Evolutionary conservation across 1,140 invertebrate species (phyloP).

Genomic region (Bombus sibiricus): DNA sequence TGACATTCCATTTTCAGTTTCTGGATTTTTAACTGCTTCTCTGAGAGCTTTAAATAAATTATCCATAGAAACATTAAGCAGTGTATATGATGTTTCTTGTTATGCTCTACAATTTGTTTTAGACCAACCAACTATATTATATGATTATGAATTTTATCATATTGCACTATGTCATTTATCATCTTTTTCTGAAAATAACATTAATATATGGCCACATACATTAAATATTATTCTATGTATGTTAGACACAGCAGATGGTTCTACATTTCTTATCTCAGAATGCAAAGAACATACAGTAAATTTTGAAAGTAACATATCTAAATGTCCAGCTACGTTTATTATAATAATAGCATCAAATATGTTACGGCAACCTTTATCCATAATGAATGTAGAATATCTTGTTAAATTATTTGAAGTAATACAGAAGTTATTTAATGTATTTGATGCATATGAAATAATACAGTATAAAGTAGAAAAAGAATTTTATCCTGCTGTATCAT

Average conservation of each 20-base stretch:
- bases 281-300: conserved; percentile 66
- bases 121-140: conserved; percentile 67
- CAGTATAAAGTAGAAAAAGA: conserved; percentile 67
- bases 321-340: conserved; percentile 72
- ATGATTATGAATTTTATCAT: conserved; percentile 74
- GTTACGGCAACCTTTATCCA: conserved; percentile 77
- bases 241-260: conserved; percentile 74
- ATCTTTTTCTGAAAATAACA: conserved; percentile 59
- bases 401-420: conserved; percentile 72
- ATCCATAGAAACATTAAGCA: conserved; percentile 68
- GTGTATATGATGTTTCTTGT: conserved; percentile 74
- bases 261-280: conserved; percentile 71
- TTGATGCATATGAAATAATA: conserved; percentile 73
- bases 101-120: conserved; percentile 71
- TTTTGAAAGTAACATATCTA: conserved; percentile 55
- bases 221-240: conserved; percentile 75
- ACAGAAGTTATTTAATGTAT: conserved; percentile 73
- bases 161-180: conserved; percentile 72
- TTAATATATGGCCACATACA: conserved; percentile 76
- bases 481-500: conserved; percentile 74
- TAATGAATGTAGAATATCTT: conserved; percentile 76
- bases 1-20: conserved; percentile 66
- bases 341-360: conserved; percentile 72
- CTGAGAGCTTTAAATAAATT: conserved; percentile 72
- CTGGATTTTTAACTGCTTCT: conserved; percentile 73